Evolutionary conservation across 2,113 vertebrate genomes (phyloP).

Genomic region (Tetrax tetrax): DNA sequence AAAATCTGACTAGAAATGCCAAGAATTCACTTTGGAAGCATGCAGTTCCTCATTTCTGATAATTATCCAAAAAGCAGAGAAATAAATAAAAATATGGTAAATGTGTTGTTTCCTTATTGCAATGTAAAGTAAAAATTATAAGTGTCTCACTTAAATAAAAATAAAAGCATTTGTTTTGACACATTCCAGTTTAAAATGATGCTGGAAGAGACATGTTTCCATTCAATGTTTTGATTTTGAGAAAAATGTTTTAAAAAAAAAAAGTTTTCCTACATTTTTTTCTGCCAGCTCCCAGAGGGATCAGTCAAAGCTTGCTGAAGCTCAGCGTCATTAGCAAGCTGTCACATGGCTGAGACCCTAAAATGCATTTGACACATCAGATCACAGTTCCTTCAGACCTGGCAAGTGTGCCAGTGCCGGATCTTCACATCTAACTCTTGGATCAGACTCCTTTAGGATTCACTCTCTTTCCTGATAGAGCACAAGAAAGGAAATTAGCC

Average conservation of each 20-base stretch:
- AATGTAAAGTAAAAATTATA: conserved; percentile 7
- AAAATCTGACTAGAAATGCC: background rate
- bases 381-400: conserved; percentile 31
- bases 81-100: conserved; percentile 12
- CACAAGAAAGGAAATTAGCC: background rate
- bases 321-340: conserved; percentile 56
- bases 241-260: conserved; percentile 7
- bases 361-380: conserved; percentile 36
- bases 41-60: background rate
- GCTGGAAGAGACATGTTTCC: conserved; percentile 40
- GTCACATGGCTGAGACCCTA: conserved; percentile 45
- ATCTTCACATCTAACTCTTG: background rate
- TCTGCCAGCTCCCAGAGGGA: conserved; percentile 45
- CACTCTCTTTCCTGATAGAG: background rate
- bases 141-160: conserved; percentile 27
- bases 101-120: background rate
- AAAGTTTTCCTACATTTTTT: background rate
- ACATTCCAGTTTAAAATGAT: conserved; percentile 19
- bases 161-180: conserved; percentile 56
- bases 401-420: background rate
- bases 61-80: conserved; percentile 22
- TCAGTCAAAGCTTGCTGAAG: conserved; percentile 50
- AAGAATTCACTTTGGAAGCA: background rate
- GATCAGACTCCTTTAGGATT: background rate
- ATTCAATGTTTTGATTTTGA: conserved; percentile 59